Base-by-base conservation (phyloP, 1,140 invertebrate species). In the Zaprionus lachaisei region DNA sequence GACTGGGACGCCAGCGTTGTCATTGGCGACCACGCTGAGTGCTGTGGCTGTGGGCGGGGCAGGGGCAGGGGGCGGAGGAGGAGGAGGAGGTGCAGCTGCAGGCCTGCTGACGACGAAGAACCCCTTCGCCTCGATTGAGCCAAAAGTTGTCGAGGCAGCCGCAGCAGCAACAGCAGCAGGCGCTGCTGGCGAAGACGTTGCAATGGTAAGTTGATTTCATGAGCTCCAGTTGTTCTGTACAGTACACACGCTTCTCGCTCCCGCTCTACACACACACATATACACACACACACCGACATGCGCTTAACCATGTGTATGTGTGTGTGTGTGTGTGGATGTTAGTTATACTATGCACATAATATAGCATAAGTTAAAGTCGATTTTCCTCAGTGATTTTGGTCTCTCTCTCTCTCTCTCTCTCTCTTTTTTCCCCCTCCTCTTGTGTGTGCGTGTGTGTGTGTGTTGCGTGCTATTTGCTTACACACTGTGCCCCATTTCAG, bases 161-260 rank as follows among this genome's bases (percentile, higher is more conserved):
- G 17, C 70, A 28, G 75, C 55, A 49, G 14, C 55, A 34, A 15
- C 62, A 26, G 62, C 54, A 38, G 60, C 38, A 56, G 26, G 34
- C 37, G 67, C 41, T 49, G 44, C 82, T 57, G 63, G 47, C 55
- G 81, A 90, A 72, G 85, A 85, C 68, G 81, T 66, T 79, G 76
- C 85, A 81, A 79, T 89, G 85, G 85, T 90, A 81, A 90, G 85
- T 90, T 83, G 70, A 83, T 81, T 83, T 75, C 63, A 41, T 17
- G 38, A 28, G 60, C 41, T 49, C 41, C 65, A 69, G 71, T 70
- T 75, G 74, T 47, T 31, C 15, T 44, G 31, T 76, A 60, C 60
- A 64, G 57, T 61, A 60, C 78, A 67, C 47, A 67, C 47, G 65
- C 63, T 72, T 66, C 61, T 47, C n/a, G 65, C 56, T 34, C 31